These are phyloP conservation scores for Phenacoccus solenopsis DNA, from an alignment of 1,140 invertebrate species.

Conservation along the genomic window DNA sequence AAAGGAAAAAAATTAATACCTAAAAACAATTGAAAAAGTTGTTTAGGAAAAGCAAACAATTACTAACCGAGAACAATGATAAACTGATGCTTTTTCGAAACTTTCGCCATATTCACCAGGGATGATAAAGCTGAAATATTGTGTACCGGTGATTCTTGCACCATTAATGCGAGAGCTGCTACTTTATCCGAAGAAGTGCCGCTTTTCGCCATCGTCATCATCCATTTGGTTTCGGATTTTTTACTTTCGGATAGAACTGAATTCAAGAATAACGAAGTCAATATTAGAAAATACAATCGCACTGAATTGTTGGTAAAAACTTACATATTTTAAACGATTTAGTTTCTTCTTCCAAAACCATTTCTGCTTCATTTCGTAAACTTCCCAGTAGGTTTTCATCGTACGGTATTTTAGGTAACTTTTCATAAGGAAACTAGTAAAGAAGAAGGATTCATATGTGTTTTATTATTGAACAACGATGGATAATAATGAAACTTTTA, in stretches of 20 bases:
- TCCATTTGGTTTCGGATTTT: slow-evolving; percentile 47
- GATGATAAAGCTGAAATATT: slow-evolving; percentile 55
- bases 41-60: neutral
- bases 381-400: neutral
- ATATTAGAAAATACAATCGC: neutral
- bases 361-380: slow-evolving; percentile 21
- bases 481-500: too few relatives aligned
- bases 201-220: slow-evolving; percentile 61
- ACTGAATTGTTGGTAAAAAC: neutral
- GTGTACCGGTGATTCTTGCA: slow-evolving; percentile 75
- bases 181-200: slow-evolving; percentile 76
- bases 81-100: slow-evolving; percentile 67
- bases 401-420: neutral
- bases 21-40: neutral
- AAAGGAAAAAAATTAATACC: slow-evolving; percentile 18
- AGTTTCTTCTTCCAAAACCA: slow-evolving; percentile 19
- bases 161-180: slow-evolving; percentile 64
- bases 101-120: slow-evolving; percentile 64
- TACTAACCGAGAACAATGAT: slow-evolving; percentile 44
- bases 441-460: neutral
- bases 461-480: neutral
- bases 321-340: slow-evolving; percentile 17
- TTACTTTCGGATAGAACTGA: slow-evolving; percentile 17
- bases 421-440: neutral
- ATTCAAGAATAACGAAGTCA: neutral